phyloP scores from a whole-genome alignment of 2,888 invertebrate species.

The Morpho deidamia region DNA sequence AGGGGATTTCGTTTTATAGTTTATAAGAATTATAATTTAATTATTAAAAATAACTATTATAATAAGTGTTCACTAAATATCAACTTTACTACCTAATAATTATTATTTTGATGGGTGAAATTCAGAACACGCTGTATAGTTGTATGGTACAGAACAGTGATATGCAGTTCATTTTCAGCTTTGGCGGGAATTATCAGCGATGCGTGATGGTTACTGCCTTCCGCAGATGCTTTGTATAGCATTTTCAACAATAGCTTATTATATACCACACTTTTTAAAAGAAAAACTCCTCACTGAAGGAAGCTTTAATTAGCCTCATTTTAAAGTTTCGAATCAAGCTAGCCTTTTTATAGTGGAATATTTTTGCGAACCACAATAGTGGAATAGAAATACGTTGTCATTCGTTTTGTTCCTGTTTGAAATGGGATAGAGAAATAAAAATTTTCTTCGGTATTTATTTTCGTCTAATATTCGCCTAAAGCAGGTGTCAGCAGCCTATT shows the following conservation, averaged over 20 bases:
- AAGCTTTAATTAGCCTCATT: slow-evolving; percentile 25
- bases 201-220: slow-evolving; percentile 37
- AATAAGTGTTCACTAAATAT: too few species aligned
- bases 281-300: slow-evolving; percentile 23
- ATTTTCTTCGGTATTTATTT: not conserved
- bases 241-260: slow-evolving; percentile 25
- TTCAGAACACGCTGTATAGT: slow-evolving; percentile 23
- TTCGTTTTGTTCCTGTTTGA: slow-evolving; percentile 1
- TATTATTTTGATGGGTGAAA: not conserved
- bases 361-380: slow-evolving; percentile 4
- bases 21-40: too few species aligned
- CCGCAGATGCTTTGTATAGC: slow-evolving; percentile 22
- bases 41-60: too few species aligned
- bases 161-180: slow-evolving; percentile 56
- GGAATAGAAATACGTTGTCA: slow-evolving; percentile 1
- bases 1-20: too few species aligned
- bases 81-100: too few species aligned
- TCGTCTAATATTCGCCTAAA: too few species aligned
- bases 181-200: slow-evolving; percentile 47
- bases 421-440: not conserved
- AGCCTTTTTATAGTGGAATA: slow-evolving; percentile 1
- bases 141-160: slow-evolving; percentile 38
- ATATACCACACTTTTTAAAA: slow-evolving; percentile 24
- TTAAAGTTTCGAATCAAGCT: slow-evolving; percentile 20
- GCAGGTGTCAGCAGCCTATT: too few species aligned